Percentiles rank a stretch among this genome's conserved stretches.
Evolutionary conservation across 2,113 vertebrate species (phyloP).

Genomic region (Terrapene triunguis): DNA sequence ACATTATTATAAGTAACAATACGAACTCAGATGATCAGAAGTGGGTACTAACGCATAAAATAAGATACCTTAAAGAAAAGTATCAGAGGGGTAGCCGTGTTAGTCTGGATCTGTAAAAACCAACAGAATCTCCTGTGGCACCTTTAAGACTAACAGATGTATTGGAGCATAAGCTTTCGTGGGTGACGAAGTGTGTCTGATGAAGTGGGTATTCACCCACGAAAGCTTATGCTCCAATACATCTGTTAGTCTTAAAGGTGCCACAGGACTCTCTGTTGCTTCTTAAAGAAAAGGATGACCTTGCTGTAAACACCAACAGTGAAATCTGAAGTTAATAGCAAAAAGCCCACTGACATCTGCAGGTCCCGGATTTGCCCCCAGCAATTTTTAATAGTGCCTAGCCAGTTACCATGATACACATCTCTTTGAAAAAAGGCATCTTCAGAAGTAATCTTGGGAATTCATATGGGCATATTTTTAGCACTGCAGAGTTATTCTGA

Average conservation of each 20-base stretch:
- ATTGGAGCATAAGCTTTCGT: too few species aligned
- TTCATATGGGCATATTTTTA: background rate
- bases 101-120: too few species aligned
- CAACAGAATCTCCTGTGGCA: too few species aligned
- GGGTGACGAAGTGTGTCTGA: too few species aligned
- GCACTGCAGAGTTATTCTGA: background rate
- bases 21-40: background rate
- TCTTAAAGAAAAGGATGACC: background rate
- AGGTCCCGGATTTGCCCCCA: background rate
- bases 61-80: background rate
- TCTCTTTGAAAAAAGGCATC: background rate
- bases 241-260: too few species aligned
- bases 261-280: too few species aligned
- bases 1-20: background rate
- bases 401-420: background rate
- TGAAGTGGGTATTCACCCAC: too few species aligned
- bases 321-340: background rate
- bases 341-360: background rate
- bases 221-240: too few species aligned
- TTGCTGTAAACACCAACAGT: background rate
- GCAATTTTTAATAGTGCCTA: background rate
- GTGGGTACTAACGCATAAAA: background rate
- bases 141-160: too few species aligned
- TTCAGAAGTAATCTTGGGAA: background rate
- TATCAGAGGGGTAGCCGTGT: too few species aligned